phyloP scores from a whole-genome alignment of 2,888 invertebrate species.

The Yponomeuta evonymella region DNA sequence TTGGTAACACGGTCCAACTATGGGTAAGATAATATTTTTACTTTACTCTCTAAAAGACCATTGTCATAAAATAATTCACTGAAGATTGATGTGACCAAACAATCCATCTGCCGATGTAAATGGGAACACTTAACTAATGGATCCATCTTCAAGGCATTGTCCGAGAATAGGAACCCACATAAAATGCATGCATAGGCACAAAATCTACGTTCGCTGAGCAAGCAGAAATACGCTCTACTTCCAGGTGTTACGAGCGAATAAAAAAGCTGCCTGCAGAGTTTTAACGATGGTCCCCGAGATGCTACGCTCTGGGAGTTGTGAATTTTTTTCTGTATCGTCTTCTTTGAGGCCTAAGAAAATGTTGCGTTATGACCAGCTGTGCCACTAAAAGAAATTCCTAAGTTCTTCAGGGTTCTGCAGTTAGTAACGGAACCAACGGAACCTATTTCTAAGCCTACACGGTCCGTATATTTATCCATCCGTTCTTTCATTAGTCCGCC shows the following conservation, averaged over 20 bases:
- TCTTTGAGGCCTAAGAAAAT: conserved; percentile 5
- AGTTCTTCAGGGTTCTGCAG: not conserved
- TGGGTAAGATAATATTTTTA: too few species aligned
- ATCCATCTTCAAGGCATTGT: conserved; percentile 9
- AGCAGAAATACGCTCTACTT: not conserved
- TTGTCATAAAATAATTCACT: not conserved
- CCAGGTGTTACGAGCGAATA: not conserved
- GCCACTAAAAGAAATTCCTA: not conserved
- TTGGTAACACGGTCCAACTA: too few species aligned
- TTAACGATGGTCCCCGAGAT: conserved; percentile 6
- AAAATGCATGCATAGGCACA: not conserved
- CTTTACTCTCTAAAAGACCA: too few species aligned
- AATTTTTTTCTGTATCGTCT: conserved; percentile 3
- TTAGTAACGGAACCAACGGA: too few species aligned
- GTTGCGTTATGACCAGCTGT: conserved; percentile 1
- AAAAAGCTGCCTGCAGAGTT: not conserved
- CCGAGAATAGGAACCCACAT: conserved; percentile 2
- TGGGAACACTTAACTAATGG: conserved; percentile 12
- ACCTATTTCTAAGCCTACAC: too few species aligned
- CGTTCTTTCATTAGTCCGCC: too few species aligned
- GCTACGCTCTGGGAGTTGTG: conserved; percentile 2
- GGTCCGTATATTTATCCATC: too few species aligned
- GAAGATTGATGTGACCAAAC: not conserved
- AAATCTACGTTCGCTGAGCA: not conserved
- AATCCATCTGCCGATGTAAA: not conserved